phyloP scores from a whole-genome alignment of 1,140 invertebrate genomes.

The Drosophila sturtevanti region DNA sequence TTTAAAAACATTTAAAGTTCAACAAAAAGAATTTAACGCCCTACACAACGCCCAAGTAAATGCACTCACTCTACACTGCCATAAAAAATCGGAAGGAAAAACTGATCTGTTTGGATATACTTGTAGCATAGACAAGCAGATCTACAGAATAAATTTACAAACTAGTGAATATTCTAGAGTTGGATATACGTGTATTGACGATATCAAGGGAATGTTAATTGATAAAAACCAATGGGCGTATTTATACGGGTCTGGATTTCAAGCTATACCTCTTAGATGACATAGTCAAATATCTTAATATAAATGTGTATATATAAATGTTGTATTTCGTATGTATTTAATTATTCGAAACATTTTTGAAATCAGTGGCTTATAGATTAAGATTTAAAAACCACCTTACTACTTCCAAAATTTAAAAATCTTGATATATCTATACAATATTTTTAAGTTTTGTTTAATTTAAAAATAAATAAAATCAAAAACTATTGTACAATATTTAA shows the following conservation, averaged over 20 bases:
- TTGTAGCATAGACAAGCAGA: constrained; percentile 61
- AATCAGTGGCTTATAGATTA: not conserved
- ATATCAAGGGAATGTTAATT: constrained; percentile 56
- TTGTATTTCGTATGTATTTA: not conserved
- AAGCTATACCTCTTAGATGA: constrained; percentile 19
- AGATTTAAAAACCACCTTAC: not conserved
- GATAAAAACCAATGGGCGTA: constrained; percentile 29
- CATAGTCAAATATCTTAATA: not conserved
- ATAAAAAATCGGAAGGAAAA: not conserved
- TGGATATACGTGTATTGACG: constrained; percentile 56
- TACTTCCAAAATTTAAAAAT: not conserved
- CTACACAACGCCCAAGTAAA: constrained; percentile 63
- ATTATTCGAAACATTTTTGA: not conserved
- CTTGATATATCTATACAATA: not conserved
- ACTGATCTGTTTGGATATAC: constrained; percentile 39
- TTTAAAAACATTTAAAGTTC: constrained; percentile 8
- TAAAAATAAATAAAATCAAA: not conserved
- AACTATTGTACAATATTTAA: too few relatives aligned
- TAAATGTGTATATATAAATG: not conserved
- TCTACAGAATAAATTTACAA: constrained; percentile 39
- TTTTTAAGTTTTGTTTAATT: not conserved
- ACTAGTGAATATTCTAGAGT: constrained; percentile 16
- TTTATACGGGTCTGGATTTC: constrained; percentile 56
- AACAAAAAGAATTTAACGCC: not conserved
- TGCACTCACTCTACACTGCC: constrained; percentile 34